These are phyloP conservation scores for Apolygus lucorum DNA, from an alignment of 1,140 invertebrate genomes.

Conservation along the genomic window DNA sequence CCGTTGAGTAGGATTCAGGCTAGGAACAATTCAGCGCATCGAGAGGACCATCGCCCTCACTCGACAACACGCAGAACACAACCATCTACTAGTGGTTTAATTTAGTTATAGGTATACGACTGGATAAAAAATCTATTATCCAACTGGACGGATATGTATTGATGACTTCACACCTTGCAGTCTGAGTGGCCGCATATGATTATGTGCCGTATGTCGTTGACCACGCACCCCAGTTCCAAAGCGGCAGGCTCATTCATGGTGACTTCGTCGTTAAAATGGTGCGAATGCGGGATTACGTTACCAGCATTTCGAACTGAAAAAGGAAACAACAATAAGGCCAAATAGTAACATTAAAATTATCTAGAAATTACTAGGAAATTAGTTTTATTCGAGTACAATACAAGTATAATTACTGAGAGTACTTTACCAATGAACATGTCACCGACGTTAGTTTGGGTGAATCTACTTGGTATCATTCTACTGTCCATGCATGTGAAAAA, in stretches of 20 bases:
- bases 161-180: conserved; percentile 86
- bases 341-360: conserved; percentile 25
- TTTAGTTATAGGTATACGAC: no score
- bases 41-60: no score
- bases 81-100: no score
- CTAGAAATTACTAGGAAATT: not conserved
- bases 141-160: no score
- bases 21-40: no score
- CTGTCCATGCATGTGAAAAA: conserved; percentile 98
- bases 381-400: not conserved
- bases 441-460: conserved; percentile 89
- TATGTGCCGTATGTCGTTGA: conserved; percentile 87
- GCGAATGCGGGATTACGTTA: conserved; percentile 83
- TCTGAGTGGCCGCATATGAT: conserved; percentile 96
- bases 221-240: conserved; percentile 82
- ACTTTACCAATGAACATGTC: conserved; percentile 89
- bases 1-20: no score
- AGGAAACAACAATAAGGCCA: conserved; percentile 31
- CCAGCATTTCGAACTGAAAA: conserved; percentile 88
- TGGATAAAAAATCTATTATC: no score
- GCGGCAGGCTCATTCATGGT: conserved; percentile 90
- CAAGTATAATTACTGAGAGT: not conserved
- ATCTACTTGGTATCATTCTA: conserved; percentile 88
- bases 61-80: no score
- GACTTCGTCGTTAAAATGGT: conserved; percentile 74